Percentiles rank a stretch among this genome's conserved stretches.
Conservation (phyloP, 1,140 invertebrate species). For the Asbolus verrucosus region DNA sequence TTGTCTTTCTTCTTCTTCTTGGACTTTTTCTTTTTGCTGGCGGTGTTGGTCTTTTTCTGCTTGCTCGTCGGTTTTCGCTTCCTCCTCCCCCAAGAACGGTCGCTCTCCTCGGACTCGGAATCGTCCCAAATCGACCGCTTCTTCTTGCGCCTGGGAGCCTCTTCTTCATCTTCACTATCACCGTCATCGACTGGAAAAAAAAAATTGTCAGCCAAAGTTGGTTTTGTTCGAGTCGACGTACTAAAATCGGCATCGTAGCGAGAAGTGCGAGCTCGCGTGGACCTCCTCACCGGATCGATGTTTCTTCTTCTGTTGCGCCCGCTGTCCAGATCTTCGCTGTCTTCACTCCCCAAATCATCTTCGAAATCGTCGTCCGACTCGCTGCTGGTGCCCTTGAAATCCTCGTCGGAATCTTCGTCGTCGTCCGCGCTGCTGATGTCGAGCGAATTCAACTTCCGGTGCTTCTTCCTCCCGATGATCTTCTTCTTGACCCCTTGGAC, state of each 20-base stretch:
- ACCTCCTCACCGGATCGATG: constrained; percentile 68
- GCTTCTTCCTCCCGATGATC: constrained; percentile 72
- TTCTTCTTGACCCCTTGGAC: constrained; percentile 62
- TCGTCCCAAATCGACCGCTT: constrained; percentile 68
- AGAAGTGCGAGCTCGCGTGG: constrained; percentile 69
- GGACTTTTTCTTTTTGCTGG: constrained; percentile 59
- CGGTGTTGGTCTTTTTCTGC: constrained; percentile 7
- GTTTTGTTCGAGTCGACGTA: constrained; percentile 55
- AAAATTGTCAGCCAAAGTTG: neutral
- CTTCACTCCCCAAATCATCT: constrained; percentile 71
- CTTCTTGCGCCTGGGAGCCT: constrained; percentile 70
- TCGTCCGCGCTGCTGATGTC: constrained; percentile 86
- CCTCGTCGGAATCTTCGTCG: constrained; percentile 83
- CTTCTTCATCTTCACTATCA: constrained; percentile 69
- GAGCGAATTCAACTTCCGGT: constrained; percentile 82
- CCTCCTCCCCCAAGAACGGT: constrained; percentile 70
- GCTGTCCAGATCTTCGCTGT: constrained; percentile 70
- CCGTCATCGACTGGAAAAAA: constrained; percentile 32
- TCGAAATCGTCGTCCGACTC: constrained; percentile 64
- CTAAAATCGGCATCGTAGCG: constrained; percentile 73
- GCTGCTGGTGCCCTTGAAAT: constrained; percentile 79
- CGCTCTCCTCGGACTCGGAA: constrained; percentile 71
- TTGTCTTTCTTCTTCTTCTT: constrained; percentile 68
- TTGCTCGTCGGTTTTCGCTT: constrained; percentile 62
- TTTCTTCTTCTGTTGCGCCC: constrained; percentile 64